Conservation (phyloP, 2,888 invertebrate genomes). For the Orthonychiurus folsomi region DNA sequence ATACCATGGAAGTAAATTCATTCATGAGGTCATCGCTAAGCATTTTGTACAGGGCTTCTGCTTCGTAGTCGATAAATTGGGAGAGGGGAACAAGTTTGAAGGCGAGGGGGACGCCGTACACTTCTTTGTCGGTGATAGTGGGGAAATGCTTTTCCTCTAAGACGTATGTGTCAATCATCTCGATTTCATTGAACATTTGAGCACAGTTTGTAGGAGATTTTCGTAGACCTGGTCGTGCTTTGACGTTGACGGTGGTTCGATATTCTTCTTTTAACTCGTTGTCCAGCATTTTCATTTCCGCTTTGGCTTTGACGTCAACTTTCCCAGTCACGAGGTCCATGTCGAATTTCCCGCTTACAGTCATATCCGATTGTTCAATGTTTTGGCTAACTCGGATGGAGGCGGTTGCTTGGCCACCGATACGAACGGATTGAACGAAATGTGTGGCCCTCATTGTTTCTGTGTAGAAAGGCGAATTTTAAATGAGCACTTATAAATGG, state of each 20-base stretch:
- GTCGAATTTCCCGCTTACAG: neutral
- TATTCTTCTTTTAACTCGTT: neutral
- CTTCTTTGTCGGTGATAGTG: neutral
- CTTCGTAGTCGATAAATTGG: neutral
- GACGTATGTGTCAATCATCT: neutral
- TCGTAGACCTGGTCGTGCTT: neutral
- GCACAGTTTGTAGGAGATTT: neutral
- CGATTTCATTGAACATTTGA: slow-evolving; percentile 7
- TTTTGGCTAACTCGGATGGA: neutral
- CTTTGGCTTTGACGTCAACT: neutral
- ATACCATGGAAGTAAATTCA: neutral
- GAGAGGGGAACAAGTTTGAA: slow-evolving; percentile 3
- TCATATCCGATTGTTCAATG: neutral
- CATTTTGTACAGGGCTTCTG: neutral
- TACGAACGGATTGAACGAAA: neutral
- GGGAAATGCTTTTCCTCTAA: neutral
- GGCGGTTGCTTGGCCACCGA: neutral
- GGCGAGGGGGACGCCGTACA: neutral
- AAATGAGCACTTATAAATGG: no score
- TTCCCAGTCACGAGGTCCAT: neutral
- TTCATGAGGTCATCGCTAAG: neutral
- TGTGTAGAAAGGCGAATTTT: no score
- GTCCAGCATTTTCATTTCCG: slow-evolving; percentile 2
- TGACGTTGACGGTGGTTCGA: neutral
- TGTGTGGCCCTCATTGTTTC: neutral